Base-by-base conservation (phyloP, 2,113 vertebrate species). In the Delphinapterus leucas region DNA sequence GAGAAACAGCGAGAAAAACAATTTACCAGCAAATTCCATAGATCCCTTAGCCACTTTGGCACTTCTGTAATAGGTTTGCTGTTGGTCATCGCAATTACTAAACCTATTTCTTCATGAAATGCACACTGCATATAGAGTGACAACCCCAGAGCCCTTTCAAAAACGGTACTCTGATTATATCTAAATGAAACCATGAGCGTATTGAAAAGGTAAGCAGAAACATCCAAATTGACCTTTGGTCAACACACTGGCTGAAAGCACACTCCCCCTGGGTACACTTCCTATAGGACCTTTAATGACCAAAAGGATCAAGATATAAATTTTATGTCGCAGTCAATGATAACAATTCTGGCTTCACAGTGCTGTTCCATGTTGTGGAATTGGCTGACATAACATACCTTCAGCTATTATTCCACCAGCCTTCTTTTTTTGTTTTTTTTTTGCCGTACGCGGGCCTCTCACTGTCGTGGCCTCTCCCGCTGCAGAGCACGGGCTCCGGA, bases 351-450 rank as follows among this genome's bases (percentile, higher is more conserved):
- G 71, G 93, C 53, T 67, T 96, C 65, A 90, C 92, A 73, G 25
- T 82, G 47, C 89, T 90, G 65, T 76, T 87, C 92, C 76, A 93
- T 82, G 83, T 93, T 90, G 93, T 95, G 77, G 67, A 96, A 96
- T 38, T 85, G 92, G 97, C 96, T 97, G 98, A 98, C 98, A 97
- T 92, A 84, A 98, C 86, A 92, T 95, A 98, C 97, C 96, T 95
- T 67, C 12, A 25, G 86, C 92, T 95, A 96, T 97, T 98, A 98
- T 97, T 97, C 97, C 70, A 92, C 70, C 83, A 88, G 79, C 65
- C 84, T 97, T 97, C 97, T 97, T 90, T 44, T 44, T 44, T 44
- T 9, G 0, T 44, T 44, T 44, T 44, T 9, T 44, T 44, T 44
- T 44, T 44, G 44, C 44, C 44, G 8, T 44, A 44, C 44, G 44